Conservation (phyloP, 2,888 invertebrate genomes). For the Nomada hirtipes region DNA sequence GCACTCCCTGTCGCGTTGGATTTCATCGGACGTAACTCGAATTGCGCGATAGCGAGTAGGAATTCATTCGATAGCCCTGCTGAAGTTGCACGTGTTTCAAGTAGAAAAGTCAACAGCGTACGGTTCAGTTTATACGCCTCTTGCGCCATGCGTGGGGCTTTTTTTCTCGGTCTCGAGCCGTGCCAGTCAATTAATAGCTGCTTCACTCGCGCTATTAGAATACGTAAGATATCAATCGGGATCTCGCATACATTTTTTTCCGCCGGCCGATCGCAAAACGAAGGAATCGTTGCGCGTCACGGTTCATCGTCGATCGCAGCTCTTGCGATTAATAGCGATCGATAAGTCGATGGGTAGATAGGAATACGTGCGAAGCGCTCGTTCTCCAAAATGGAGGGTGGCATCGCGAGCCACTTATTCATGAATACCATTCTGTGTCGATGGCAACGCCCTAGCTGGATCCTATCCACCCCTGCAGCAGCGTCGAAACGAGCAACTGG, state of each 20-base stretch:
- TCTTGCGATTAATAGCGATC: too few relatives aligned
- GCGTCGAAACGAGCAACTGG: conserved; percentile 34
- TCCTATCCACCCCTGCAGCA: conserved; percentile 55
- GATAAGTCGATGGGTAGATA: too few relatives aligned
- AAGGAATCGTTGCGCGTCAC: too few relatives aligned
- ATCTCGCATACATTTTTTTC: neutral
- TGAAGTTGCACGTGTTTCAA: too few relatives aligned
- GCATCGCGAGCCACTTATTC: conserved; percentile 63
- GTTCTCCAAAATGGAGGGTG: conserved; percentile 40
- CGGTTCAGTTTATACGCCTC: neutral
- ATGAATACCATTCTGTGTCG: conserved; percentile 63
- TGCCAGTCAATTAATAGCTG: neutral
- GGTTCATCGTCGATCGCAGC: too few relatives aligned
- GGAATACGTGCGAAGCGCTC: neutral
- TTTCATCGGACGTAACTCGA: conserved; percentile 64
- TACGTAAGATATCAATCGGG: neutral
- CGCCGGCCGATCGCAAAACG: too few relatives aligned
- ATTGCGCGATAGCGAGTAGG: conserved; percentile 56
- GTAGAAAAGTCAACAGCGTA: too few relatives aligned
- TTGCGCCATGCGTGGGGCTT: neutral
- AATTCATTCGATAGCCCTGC: conserved; percentile 55
- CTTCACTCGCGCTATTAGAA: neutral
- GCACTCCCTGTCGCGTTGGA: conserved; percentile 50
- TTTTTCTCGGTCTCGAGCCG: neutral
- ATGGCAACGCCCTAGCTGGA: conserved; percentile 74